Conservation (phyloP, 2,797 vertebrate genomes). For the Thamnophis elegans region DNA sequence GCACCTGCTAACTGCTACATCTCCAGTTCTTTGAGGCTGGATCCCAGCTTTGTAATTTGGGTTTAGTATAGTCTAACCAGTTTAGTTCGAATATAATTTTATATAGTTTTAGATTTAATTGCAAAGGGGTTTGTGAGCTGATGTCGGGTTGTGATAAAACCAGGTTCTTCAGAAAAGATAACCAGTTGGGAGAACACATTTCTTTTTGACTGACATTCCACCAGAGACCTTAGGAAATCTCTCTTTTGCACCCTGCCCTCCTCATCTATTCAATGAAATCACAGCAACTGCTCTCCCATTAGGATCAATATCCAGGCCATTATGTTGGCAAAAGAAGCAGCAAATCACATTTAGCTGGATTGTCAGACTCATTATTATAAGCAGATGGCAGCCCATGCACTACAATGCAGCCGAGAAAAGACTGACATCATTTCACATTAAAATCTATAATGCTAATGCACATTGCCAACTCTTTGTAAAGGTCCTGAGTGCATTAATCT, state of each 20-base stretch:
- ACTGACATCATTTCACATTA: constrained; percentile 95
- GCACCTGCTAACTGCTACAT: neutral
- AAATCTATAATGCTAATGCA: constrained; percentile 96
- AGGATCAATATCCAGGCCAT: constrained; percentile 90
- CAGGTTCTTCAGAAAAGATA: neutral
- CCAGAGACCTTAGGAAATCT: constrained; percentile 39
- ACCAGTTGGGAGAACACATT: neutral
- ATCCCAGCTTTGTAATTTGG: neutral
- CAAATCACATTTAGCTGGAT: constrained; percentile 89
- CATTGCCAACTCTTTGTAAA: constrained; percentile 76
- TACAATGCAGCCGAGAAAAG: constrained; percentile 82
- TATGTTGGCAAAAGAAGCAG: constrained; percentile 84
- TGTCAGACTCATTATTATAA: constrained; percentile 94
- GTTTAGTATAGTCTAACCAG: neutral
- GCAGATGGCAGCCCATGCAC: constrained; percentile 88
- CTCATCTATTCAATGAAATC: constrained; percentile 79
- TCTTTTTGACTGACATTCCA: constrained; percentile 29
- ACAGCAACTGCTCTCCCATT: constrained; percentile 79
- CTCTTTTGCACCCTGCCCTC: constrained; percentile 68
- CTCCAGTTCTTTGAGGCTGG: neutral
- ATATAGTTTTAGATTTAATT: neutral
- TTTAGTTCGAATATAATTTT: neutral
- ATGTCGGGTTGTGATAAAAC: neutral
- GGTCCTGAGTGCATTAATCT: constrained; percentile 74
- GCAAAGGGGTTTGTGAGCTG: neutral